phyloP scores from a whole-genome alignment of 2,113 vertebrate species.

The Kryptolebias marmoratus region DNA sequence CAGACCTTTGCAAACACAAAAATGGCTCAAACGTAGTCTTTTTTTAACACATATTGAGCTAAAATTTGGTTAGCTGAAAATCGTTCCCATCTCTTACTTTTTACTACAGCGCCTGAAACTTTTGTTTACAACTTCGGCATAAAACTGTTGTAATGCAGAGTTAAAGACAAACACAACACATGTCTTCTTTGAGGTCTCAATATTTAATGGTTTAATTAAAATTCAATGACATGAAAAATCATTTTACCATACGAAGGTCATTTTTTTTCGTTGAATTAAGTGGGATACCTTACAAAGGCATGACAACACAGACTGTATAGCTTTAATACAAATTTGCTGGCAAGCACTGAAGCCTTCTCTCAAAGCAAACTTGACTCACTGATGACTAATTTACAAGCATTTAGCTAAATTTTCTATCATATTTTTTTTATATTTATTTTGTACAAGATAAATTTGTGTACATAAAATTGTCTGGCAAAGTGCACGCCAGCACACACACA shows the following conservation, averaged over 20 bases:
- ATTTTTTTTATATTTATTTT: slow-evolving; percentile 83
- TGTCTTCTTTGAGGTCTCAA: slow-evolving; percentile 75
- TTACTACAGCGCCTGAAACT: too few relatives aligned
- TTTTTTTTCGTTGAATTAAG: slow-evolving; percentile 82
- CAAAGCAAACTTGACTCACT: slow-evolving; percentile 83
- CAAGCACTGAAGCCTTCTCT: slow-evolving; percentile 85
- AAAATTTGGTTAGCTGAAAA: too few relatives aligned
- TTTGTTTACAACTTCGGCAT: too few relatives aligned
- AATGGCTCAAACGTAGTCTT: too few relatives aligned
- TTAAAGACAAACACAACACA: slow-evolving; percentile 40
- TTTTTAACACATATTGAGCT: too few relatives aligned
- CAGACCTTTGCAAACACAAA: too few relatives aligned
- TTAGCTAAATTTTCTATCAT: slow-evolving; percentile 89
- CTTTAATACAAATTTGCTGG: slow-evolving; percentile 86
- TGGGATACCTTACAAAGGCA: slow-evolving; percentile 87
- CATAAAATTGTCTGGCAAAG: slow-evolving; percentile 82
- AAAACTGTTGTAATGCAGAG: neutral
- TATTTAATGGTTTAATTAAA: slow-evolving; percentile 86
- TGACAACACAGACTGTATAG: slow-evolving; percentile 84
- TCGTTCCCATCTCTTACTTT: too few relatives aligned
- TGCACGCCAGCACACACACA: slow-evolving; percentile 71
- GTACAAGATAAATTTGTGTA: slow-evolving; percentile 84
- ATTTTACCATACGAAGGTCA: slow-evolving; percentile 81
- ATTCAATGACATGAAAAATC: slow-evolving; percentile 84
- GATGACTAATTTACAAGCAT: slow-evolving; percentile 89